Percentiles rank a stretch among this genome's conserved stretches.
These are phyloP conservation scores for Zonitis immaculata DNA, from an alignment of 2,888 invertebrate species.

Conservation along the genomic window DNA sequence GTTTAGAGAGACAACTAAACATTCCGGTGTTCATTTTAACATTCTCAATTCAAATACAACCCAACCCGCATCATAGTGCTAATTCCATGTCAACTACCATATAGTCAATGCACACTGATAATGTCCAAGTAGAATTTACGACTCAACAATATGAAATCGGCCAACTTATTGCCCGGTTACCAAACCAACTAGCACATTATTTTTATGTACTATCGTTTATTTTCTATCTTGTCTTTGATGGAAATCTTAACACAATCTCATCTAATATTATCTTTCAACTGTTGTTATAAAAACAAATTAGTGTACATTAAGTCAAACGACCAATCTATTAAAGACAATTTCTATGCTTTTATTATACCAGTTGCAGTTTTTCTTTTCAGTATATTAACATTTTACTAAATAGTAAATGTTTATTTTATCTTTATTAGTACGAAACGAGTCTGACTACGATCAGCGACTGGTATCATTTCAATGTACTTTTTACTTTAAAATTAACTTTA, in stretches of 20 bases:
- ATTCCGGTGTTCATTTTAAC: background rate
- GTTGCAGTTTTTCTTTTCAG: background rate
- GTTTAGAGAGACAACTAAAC: too few species aligned
- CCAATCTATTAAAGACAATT: constrained; percentile 9
- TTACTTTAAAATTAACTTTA: too few species aligned
- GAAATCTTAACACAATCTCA: too few species aligned
- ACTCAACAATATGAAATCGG: background rate
- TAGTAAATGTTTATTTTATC: too few species aligned
- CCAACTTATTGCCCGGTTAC: too few species aligned
- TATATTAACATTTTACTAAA: too few species aligned
- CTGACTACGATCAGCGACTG: too few species aligned
- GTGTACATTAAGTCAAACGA: constrained; percentile 9
- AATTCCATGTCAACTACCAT: constrained; percentile 6
- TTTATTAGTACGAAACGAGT: too few species aligned
- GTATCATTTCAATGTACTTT: too few species aligned
- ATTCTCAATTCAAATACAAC: background rate
- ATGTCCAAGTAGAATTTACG: constrained; percentile 4
- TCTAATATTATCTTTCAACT: background rate
- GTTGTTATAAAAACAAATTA: constrained; percentile 6
- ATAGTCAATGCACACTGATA: background rate
- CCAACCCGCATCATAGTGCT: constrained; percentile 3
- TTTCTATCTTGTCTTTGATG: too few species aligned
- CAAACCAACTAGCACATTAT: too few species aligned
- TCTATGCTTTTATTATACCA: constrained; percentile 8
- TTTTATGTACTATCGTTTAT: too few species aligned